Base-by-base conservation (phyloP, 2,888 invertebrate genomes). In the Metopia argyrocephala region DNA sequence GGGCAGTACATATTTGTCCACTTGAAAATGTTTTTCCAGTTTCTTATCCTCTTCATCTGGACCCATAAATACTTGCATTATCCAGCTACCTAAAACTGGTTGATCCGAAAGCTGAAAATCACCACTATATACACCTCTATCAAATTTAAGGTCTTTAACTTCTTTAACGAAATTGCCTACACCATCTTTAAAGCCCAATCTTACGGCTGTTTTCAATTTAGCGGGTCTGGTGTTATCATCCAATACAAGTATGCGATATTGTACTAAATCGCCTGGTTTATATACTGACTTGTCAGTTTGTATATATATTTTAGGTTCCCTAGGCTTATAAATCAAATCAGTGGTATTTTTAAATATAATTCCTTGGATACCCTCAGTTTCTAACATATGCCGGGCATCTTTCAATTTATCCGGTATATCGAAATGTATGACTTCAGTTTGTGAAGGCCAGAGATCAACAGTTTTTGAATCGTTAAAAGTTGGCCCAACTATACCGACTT, bases 251-350 rank as follows among this genome's bases (percentile, higher is more conserved):
- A 95, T 83, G 18, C 87, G 83, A 90, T 96, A 97, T 89, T 94
- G 92, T 52, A 98, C 94, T 85, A 93, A 93, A 87, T 95, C 94
- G 20, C 95, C 94, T 0, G 97, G 97, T 87, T 96, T 95, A 90
- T 97, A 98, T 82, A 97, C 94, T 9, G 96, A 94, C 90, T 96
- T 95, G 90, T 98, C 97, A 0, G 97, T 97, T 90, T 97, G 97
- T 83, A 97, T 93, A 87, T 97, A 95, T 9, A 96, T 93, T n/a
- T 96, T 95, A 0, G 79, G 74, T 28, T 76, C 64, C 87, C 97
- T 95, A 82, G 94, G 93, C 48, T 94, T 93, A 90, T 94, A 96
- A 62, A 93, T 91, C 56, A 97, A 89, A 6, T 93, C 92, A 2
- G 94, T 94, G 15, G 94, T 93, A 83, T 95, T 94, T 64, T 92